A percentile compares a stretch with the other conserved stretches of the same genome.
Evolutionary conservation across 2,888 invertebrate genomes (phyloP).

Genomic region (Cheilosia impressa): DNA sequence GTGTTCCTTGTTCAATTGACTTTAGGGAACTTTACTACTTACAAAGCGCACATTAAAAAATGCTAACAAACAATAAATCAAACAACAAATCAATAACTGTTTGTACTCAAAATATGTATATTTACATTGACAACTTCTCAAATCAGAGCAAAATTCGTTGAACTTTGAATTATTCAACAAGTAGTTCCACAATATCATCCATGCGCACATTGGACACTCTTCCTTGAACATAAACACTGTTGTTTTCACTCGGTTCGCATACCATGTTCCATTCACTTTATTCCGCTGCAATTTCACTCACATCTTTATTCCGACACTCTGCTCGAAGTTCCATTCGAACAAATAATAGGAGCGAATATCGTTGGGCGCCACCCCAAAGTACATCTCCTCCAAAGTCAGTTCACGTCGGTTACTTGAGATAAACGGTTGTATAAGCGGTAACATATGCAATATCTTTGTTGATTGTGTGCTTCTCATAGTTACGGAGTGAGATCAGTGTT

Average conservation of each 20-base stretch:
- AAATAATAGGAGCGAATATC: background rate
- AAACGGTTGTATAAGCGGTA: constrained; percentile 56
- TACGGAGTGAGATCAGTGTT: constrained; percentile 14
- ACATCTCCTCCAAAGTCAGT: constrained; percentile 49
- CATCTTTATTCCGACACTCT: constrained; percentile 2
- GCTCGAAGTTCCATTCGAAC: constrained; percentile 13
- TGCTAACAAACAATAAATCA: too few species aligned
- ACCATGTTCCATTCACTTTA: constrained; percentile 8
- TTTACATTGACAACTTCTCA: background rate
- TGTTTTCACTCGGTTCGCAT: background rate
- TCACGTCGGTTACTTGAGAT: constrained; percentile 57
- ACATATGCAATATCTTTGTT: constrained; percentile 5
- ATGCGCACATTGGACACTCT: constrained; percentile 4
- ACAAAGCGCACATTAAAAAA: too few species aligned
- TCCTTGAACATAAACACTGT: too few species aligned
- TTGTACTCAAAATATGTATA: background rate
- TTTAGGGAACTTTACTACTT: too few species aligned
- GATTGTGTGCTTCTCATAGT: background rate
- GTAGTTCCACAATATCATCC: constrained; percentile 14
- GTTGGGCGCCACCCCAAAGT: constrained; percentile 59
- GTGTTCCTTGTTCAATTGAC: too few species aligned
- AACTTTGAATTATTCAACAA: constrained; percentile 52
- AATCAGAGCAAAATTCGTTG: background rate
- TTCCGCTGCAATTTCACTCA: constrained; percentile 25
- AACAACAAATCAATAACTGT: too few species aligned